phyloP scores from a whole-genome alignment of 2,888 invertebrate species.

The Norana najaformis region DNA sequence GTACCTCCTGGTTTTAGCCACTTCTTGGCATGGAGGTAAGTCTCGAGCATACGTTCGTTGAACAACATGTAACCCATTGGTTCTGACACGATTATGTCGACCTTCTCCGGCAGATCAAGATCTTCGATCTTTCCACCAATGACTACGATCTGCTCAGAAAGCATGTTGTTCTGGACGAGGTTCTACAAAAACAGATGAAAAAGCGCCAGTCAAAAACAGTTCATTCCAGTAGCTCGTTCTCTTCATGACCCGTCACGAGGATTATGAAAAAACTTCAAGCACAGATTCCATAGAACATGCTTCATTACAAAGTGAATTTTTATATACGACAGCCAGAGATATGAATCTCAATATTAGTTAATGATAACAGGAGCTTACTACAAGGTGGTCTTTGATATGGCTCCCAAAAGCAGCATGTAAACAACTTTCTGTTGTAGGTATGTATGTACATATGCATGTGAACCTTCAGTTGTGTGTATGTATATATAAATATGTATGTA shows the following conservation, averaged over 20 bases:
- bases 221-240: not conserved
- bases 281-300: too few relatives aligned
- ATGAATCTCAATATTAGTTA: too few relatives aligned
- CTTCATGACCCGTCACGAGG: not conserved
- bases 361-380: too few relatives aligned
- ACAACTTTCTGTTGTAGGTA: too few relatives aligned
- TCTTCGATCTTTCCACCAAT: slow-evolving; percentile 98
- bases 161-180: slow-evolving; percentile 84
- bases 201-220: not conserved
- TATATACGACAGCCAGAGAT: too few relatives aligned
- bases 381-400: too few relatives aligned
- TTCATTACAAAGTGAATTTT: too few relatives aligned
- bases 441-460: not conserved
- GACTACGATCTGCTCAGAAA: slow-evolving; percentile 84
- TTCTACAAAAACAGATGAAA: slow-evolving; percentile 65
- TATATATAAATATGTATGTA: not conserved
- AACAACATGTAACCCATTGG: slow-evolving; percentile 99
- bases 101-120: slow-evolving; percentile 84
- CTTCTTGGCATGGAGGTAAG: slow-evolving; percentile 95
- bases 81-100: slow-evolving; percentile 96
- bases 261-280: not conserved
- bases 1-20: slow-evolving; percentile 79
- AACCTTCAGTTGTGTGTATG: not conserved
- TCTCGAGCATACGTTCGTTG: slow-evolving; percentile 98
- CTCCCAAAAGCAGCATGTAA: too few relatives aligned